Evolutionary conservation across 2,888 invertebrate genomes (phyloP).

Genomic region (Oxyteleia sp.): DNA sequence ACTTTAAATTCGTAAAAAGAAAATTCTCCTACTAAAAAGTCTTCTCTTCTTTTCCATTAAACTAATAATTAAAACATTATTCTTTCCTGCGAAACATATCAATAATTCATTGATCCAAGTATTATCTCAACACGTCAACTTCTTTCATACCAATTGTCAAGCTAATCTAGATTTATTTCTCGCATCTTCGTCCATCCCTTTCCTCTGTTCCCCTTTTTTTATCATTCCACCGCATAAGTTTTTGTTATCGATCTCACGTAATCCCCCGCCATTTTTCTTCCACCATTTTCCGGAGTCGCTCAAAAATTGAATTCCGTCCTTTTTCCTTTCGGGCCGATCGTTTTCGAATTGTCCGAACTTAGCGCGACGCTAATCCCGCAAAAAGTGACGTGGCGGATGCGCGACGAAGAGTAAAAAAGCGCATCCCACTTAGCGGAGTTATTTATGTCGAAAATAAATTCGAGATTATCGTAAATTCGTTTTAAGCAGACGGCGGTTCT

Average conservation of each 20-base stretch:
- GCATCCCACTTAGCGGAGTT: constrained; percentile 39
- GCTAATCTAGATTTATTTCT: constrained; percentile 6
- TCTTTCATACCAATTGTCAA: not conserved
- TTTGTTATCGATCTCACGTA: not conserved
- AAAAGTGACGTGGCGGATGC: not conserved
- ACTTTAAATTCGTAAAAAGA: too few relatives aligned
- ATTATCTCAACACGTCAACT: not conserved
- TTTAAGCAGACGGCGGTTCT: constrained; percentile 42
- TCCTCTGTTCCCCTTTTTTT: too few relatives aligned
- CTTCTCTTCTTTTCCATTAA: too few relatives aligned
- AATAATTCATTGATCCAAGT: not conserved
- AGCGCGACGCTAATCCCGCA: too few relatives aligned
- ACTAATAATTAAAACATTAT: too few relatives aligned
- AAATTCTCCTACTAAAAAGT: too few relatives aligned
- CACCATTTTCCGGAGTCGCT: too few relatives aligned
- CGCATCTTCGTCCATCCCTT: not conserved
- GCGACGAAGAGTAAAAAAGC: constrained; percentile 27
- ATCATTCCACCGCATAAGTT: not conserved
- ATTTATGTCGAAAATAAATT: constrained; percentile 61
- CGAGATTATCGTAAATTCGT: constrained; percentile 50
- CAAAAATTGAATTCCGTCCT: too few relatives aligned
- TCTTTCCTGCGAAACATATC: not conserved
- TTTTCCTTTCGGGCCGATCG: too few relatives aligned
- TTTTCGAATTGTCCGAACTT: too few relatives aligned
- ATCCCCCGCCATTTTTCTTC: not conserved